phyloP scores from a whole-genome alignment of 2,797 vertebrate genomes.

The Enteromius unitaeniatus region DNA sequence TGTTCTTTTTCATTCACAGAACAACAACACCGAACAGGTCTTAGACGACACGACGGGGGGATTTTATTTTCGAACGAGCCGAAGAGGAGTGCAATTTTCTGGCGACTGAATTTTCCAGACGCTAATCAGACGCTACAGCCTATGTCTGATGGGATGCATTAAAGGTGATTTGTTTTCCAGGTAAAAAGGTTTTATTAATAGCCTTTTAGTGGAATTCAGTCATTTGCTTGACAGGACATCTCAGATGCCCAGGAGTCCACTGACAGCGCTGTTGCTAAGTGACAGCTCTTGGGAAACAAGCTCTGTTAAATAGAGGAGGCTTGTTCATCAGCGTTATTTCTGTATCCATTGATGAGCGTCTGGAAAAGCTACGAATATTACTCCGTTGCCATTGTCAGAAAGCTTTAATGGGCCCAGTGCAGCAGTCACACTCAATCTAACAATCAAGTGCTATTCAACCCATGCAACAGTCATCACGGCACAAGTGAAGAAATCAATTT shows the following conservation, averaged over 20 bases:
- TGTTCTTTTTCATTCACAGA: not conserved
- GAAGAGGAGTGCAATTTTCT: constrained; percentile 33
- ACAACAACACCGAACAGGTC: not conserved
- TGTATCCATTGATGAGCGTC: constrained; percentile 62
- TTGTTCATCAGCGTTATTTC: constrained; percentile 74
- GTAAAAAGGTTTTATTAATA: constrained; percentile 78
- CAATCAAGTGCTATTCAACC: constrained; percentile 58
- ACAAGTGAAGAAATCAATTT: constrained; percentile 38
- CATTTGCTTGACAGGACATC: constrained; percentile 73
- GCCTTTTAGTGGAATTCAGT: constrained; percentile 60
- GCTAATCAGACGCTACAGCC: constrained; percentile 36
- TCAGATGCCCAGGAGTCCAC: constrained; percentile 69
- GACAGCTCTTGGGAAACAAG: constrained; percentile 73
- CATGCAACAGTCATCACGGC: constrained; percentile 32
- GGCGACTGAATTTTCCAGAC: constrained; percentile 38
- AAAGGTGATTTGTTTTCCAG: constrained; percentile 72
- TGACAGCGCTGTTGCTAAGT: constrained; percentile 78
- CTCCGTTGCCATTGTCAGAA: constrained; percentile 43
- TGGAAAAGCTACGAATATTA: constrained; percentile 51
- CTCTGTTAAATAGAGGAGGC: constrained; percentile 70
- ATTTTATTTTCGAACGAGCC: not conserved
- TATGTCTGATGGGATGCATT: constrained; percentile 56
- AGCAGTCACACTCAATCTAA: constrained; percentile 41
- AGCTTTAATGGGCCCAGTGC: constrained; percentile 49
- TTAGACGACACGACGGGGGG: not conserved